These are phyloP conservation scores for Hydrotaea diabolus DNA, from an alignment of 2,888 invertebrate species.

Conservation along the genomic window DNA sequence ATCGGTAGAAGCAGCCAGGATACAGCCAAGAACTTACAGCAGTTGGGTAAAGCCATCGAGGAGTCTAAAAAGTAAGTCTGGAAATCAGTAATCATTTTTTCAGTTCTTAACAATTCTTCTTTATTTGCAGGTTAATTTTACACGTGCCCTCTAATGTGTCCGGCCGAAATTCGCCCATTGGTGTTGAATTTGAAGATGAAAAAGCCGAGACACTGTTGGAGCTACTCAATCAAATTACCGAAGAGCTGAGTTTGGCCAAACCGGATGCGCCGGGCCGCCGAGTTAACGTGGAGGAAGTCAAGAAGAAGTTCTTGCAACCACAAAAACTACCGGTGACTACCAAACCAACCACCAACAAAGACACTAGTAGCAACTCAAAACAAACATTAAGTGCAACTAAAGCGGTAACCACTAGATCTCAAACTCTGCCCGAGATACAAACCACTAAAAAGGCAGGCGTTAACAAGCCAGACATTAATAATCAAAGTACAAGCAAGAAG, in stretches of 20 bases:
- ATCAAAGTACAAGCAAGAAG: conserved; percentile 9
- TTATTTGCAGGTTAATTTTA: conserved; percentile 67
- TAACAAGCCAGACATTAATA: conserved; percentile 53
- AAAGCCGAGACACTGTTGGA: conserved; percentile 85
- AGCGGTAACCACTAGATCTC: conserved; percentile 67
- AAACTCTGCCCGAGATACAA: conserved; percentile 74
- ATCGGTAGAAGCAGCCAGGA: conserved; percentile 88
- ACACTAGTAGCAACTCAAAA: conserved; percentile 57
- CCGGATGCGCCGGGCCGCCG: conserved; percentile 50
- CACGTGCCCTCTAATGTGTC: conserved; percentile 81
- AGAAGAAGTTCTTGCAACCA: conserved; percentile 52
- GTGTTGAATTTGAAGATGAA: conserved; percentile 86
- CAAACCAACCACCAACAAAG: conserved; percentile 60
- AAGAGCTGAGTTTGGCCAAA: conserved; percentile 75
- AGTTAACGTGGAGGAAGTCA: conserved; percentile 12
- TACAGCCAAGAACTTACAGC: conserved; percentile 88
- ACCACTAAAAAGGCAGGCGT: conserved; percentile 43
- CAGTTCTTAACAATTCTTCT: not conserved
- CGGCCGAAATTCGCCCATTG: conserved; percentile 83
- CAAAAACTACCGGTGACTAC: conserved; percentile 58
- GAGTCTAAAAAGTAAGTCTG: conserved; percentile 84
- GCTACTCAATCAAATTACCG: conserved; percentile 85
- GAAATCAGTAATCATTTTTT: not conserved
- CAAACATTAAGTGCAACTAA: conserved; percentile 67
- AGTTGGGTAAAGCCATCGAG: conserved; percentile 89